Base-by-base conservation (phyloP, 2,888 invertebrate genomes). In the Eristalinus aeneus region DNA sequence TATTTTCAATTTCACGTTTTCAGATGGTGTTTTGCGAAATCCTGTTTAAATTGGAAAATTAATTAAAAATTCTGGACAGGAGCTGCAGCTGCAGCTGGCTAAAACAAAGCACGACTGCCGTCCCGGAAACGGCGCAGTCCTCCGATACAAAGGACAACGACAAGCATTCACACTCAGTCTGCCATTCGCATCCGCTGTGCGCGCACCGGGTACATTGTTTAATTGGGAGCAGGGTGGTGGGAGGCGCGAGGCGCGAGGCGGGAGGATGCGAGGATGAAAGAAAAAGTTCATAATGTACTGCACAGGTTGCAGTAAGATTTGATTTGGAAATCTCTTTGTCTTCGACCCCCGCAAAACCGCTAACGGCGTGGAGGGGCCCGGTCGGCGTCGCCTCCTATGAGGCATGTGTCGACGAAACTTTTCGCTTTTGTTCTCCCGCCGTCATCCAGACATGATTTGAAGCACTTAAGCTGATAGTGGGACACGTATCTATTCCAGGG, bases 21-120 rank as follows among this genome's bases (percentile, higher is more conserved):
- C 69, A 71, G 74, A 68, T 86, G 69, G 82, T 73, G 72, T 77
- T 81, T 72, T 74, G 82, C 81, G 82, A 27, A 82, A 86, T 86
- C 86, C 82, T 68, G 69, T 77, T 86, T 73, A 82, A 86, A 86
- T 82, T 86, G 77, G 73, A 86, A 86, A 86, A 86, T 86, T 86
- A 86, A 86, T 86, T 86, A 86, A 82, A 86, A 86, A 86, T 86
- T 82, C 86, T 82, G 73, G 77, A 82, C 86, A 86, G 77, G 68
- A 60, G 46, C 56, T 39, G 61, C 54, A 69, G 54, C 54, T 78
- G 60, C 74, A 80, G 46, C 39, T 58, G 68, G 22, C 36, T 58
- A n/a, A 34, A 78, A 64, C 36, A 56, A 74, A 64, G 53, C 22
- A 1, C 32, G n/a, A 0, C 32, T 53, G 53, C 67, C 36, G 32